Percentiles rank a stretch among this genome's conserved stretches.
Evolutionary conservation across 2,113 vertebrate species (phyloP).

Genomic region (Mesocricetus auratus): DNA sequence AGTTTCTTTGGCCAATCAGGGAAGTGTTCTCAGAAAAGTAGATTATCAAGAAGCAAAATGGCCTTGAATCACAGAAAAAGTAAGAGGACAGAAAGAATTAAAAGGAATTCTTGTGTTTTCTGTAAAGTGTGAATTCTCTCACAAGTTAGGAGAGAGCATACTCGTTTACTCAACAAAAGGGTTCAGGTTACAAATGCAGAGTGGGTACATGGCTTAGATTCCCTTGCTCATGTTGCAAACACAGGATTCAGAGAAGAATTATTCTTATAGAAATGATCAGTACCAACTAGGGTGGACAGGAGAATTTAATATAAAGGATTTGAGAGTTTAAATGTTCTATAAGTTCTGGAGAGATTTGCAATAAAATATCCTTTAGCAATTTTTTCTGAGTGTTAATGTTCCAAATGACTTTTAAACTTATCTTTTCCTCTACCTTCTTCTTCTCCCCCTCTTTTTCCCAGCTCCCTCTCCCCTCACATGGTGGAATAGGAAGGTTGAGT

Average conservation of each 20-base stretch:
- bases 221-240: neutral
- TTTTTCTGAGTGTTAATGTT: slow-evolving; percentile 40
- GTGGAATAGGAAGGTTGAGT: too few species aligned
- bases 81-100: neutral
- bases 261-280: neutral
- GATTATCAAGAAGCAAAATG: neutral
- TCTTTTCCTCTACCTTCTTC: too few species aligned
- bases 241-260: neutral
- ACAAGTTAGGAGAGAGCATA: neutral
- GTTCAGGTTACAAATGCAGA: neutral
- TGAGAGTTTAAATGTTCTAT: slow-evolving; percentile 1
- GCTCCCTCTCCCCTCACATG: too few species aligned
- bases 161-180: neutral
- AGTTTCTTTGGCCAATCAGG: neutral
- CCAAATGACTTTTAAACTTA: neutral
- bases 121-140: neutral
- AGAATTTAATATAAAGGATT: neutral
- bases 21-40: slow-evolving; percentile 16
- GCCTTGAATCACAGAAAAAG: neutral
- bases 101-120: neutral
- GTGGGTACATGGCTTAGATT: neutral
- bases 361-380: slow-evolving; percentile 30
- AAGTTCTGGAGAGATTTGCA: neutral
- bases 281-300: neutral
- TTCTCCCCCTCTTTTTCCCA: too few species aligned